Base-by-base conservation (phyloP, 2,113 vertebrate species). In the Tonatia bakeri region DNA sequence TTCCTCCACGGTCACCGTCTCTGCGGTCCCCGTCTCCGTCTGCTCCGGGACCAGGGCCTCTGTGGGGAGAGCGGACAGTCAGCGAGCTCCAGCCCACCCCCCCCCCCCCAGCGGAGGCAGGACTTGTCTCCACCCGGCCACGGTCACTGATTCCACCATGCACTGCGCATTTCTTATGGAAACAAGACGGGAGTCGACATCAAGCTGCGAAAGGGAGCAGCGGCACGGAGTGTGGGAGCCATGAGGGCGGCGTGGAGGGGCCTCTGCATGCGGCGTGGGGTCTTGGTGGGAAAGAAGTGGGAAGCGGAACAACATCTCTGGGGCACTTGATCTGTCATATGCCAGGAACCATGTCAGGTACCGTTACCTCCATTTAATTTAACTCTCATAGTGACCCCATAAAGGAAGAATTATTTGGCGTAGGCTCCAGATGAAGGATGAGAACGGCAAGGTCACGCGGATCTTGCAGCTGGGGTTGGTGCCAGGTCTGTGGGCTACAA, bases 1-100 rank as follows among this genome's bases (percentile, higher is more conserved):
- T 89, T 98, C 97, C 70, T 96, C 96, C 76, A 98, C 70, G 0
- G 24, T 52, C 38, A 96, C 59, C 26, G 59, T 31, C 59, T 11
- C 26, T 3, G 43, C 43, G 7, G 43, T 43, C 43, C 43, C 59
- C 24, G 59, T 28, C 59, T 61, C 59, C 10, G 59, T 28, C 24
- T 4, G 59, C 59, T 31, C 59, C 24, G 11, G 11, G 59, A 31
- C 12, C 2, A 64, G 59, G 26, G 59, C 59, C 59, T 31, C 59
- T 64, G 59, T 4, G 26, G 59, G 28, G 28, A 31, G 59, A 64
- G 26, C 10, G 26, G 11, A 31, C 12, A 1, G 26, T 64, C 59
- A 64, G 59, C 26, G 24, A 24, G 59, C 59, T 31, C 9, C 56
- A 26, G 56, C 56, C 22, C 22, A 11, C 8, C 22, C 22, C 56